Base-by-base conservation (phyloP, 2,797 vertebrate genomes). In the Heliangelus exortis region DNA sequence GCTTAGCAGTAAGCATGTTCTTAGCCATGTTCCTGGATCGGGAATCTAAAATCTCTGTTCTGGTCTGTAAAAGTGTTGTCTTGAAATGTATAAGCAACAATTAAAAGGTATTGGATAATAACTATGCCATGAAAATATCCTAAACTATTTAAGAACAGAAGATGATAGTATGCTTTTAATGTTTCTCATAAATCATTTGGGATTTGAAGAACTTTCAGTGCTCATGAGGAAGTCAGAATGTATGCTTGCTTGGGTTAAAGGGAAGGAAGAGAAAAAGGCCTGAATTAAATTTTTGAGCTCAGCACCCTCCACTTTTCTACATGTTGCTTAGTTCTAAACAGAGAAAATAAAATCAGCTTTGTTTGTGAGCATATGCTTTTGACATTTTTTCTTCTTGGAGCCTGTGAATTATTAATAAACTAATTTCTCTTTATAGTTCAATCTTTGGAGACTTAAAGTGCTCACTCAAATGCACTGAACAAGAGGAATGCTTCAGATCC, bases 401-500 rank as follows among this genome's bases (percentile, higher is more conserved):
- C 93, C 90, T 97, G 97, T 98, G 97, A 98, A 98, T 98, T 98
- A 98, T 98, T 98, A 98, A 98, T 98, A 97, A 98, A 98, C 97
- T 98, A 98, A 98, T 98, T 98, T 98, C 97, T 98, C 98, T 98
- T 98, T 98, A 98, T 98, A 98, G 98, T 98, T 98, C 97, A 97
- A 96, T 98, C 98, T 98, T 98, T 97, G 95, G 97, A 98, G 97
- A 98, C 97, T 98, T 98, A 98, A 98, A 98, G 95, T 97, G 95
- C 95, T 98, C 98, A 95, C 96, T 98, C 97, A 97, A 96, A 97
- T 95, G 96, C 96, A 97, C 92, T 65, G 94, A 96, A 96, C 95
- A 96, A 95, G 96, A 95, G 94, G 92, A 96, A 97, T 94, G 94
- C 88, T 97, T 98, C 97, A 96, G 95, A 87, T 97, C 97, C 97